Base-by-base conservation (phyloP, 2,113 vertebrate species). In the Mirounga angustirostris region DNA sequence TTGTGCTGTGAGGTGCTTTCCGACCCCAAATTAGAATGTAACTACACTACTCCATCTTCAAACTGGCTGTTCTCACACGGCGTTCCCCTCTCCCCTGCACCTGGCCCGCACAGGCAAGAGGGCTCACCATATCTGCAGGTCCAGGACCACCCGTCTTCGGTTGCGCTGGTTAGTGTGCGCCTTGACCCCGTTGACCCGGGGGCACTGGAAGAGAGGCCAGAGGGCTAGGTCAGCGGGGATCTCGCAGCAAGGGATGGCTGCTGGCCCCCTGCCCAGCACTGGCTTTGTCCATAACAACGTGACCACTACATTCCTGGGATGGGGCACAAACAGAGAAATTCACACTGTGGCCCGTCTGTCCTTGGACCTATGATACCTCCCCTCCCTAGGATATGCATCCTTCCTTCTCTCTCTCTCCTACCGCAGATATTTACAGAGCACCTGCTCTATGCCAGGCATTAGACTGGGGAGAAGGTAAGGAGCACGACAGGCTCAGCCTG, bases 111-210 rank as follows among this genome's bases (percentile, higher is more conserved):
- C 3, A 18, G 79, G 87, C 71, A n/a, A 0, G 0, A 43, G 15
- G 4, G 14, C 67, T 98, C 98, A 99, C 99, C 99, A 98, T 96
- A 99, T 98, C 83, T 99, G 99, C 93, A 99, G 67, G 98, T 99
- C 99, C 91, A 99, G 98, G 89, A 99, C 92, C 97, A 99, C 99
- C 98, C 99, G 99, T 98, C 99, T 99, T 50, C 98, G 99, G 43
- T 99, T 99, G 43, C 99, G 98, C 97, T 99, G 99, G 85, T 99
- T 98, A 0, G 99, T 99, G 98, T 99, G 99, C 0, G 97, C 99
- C 98, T 99, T 99, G 96, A 99, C 98, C 11, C 99, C 99, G 0
- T 99, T 99, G 98, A 99, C 99, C 98, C 97, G 99, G 91, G 99
- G 99, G 91, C 99, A 99, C 99, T 99, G 98, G 95, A 99, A 98